Base-by-base conservation (phyloP, 2,113 vertebrate species). In the Hemichromis elongatus region DNA sequence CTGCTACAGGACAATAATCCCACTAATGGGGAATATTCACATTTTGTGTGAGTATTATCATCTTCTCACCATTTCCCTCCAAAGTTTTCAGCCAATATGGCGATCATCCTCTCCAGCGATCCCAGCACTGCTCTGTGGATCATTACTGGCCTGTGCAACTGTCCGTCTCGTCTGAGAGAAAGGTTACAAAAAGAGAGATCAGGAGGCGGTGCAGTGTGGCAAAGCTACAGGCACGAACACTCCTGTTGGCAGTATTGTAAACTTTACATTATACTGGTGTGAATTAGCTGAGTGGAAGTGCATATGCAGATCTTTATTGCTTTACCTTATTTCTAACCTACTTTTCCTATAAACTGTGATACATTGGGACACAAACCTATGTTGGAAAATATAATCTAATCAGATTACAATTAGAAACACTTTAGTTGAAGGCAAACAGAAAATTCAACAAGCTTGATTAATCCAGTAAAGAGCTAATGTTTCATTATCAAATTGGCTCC, bases 61-160 rank as follows among this genome's bases (percentile, higher is more conserved):
- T 52, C 19, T 35, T 35, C 94, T 96, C 90, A 99, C 98, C 98
- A 98, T 95, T 95, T 96, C 0, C 98, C 97, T 0, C 96, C 96
- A 54, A 94, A 98, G 95, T 96, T 98, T 91, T 99, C 98, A 0
- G 97, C 97, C 92, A 99, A 92, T 42, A 98, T 97, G 0, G 97
- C 98, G 24, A 98, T 89, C 96, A 98, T 97, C 77, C 98, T 96
- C 86, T 99, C 98, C 92, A 98, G 94, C 0, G 98, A 99, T 13
- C 98, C 98, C 45, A 99, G 95, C 26, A 99, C 97, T 0, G 98
- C 98, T 8, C 98, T 95, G 88, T 99, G 98, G 91, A 99, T 95
- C 96, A 98, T 96, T 84, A 98, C 97, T 0, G 97, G 98, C 14
- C 94, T 89, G 57, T 94, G 94, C 1, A 18, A 42, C 47, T 93